Percentiles rank a stretch among this genome's conserved stretches.
phyloP scores from a whole-genome alignment of 2,888 invertebrate species.

The Rhagophthalmus giganteus region DNA sequence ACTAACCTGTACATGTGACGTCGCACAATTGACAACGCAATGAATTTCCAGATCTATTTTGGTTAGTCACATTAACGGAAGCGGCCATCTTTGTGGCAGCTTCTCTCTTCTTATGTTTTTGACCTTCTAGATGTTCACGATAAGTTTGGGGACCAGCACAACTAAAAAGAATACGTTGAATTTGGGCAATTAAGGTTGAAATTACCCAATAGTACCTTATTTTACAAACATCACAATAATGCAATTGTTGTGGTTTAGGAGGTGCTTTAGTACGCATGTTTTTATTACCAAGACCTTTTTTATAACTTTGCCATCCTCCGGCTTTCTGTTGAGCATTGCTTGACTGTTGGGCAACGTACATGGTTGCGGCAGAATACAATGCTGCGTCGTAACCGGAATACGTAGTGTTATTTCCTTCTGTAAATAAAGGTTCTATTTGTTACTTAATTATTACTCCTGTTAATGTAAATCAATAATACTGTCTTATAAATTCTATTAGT shows the following conservation, averaged over 20 bases:
- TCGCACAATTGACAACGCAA: conserved; percentile 96
- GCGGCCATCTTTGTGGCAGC: conserved; percentile 76
- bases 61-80: conserved; percentile 64
- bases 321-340: conserved; percentile 58
- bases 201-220: conserved; percentile 85
- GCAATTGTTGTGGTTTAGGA: conserved; percentile 89
- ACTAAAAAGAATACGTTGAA: conserved; percentile 35
- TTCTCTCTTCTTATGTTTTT: conserved; percentile 99
- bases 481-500: no score
- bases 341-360: conserved; percentile 87
- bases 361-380: conserved; percentile 91
- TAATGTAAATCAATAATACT: no score
- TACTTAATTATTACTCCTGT: no score
- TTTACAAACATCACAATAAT: conserved; percentile 99
- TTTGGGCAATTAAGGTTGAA: not conserved
- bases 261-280: conserved; percentile 75
- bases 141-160: conserved; percentile 69
- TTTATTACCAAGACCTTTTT: conserved; percentile 64
- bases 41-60: conserved; percentile 68
- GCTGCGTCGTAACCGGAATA: conserved; percentile 93
- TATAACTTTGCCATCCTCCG: conserved; percentile 66
- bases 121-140: conserved; percentile 96
- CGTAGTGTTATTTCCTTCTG: conserved; percentile 65
- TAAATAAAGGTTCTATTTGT: no score
- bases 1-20: conserved; percentile 90